Percentiles rank a stretch among this genome's conserved stretches.
phyloP scores from a whole-genome alignment of 37 sponge, comb jelly and placozoan genomes.

The Axinella damicornis region DNA sequence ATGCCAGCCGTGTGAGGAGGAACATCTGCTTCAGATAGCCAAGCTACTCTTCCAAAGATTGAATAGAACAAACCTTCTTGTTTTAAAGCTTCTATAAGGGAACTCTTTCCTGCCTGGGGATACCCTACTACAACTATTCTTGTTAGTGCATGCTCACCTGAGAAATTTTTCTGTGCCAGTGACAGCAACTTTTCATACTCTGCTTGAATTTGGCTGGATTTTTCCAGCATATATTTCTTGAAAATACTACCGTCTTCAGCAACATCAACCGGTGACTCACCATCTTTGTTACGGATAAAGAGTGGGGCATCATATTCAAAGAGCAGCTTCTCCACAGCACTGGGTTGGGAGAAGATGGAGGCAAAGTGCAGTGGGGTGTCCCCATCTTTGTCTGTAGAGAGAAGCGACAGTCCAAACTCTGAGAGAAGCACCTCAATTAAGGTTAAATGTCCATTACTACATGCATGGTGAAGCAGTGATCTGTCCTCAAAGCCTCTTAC shows the following conservation, averaged over 20 bases:
- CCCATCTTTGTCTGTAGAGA: not conserved
- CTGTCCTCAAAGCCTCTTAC: too few relatives aligned
- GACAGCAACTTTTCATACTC: not conserved
- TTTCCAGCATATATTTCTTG: not conserved
- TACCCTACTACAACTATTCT: not conserved
- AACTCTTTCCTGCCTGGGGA: not conserved
- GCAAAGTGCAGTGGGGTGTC: conserved; percentile 24
- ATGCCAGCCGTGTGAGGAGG: not conserved
- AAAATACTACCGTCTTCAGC: not conserved
- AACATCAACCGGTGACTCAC: not conserved
- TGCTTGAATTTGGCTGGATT: not conserved
- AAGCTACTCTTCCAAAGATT: not conserved
- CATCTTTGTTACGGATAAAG: not conserved
- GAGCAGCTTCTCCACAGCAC: not conserved
- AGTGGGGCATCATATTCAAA: not conserved
- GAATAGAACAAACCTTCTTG: not conserved
- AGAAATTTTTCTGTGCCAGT: not conserved
- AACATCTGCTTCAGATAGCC: not conserved
- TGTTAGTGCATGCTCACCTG: not conserved
- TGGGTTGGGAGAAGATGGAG: not conserved
- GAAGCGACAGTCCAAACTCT: not conserved
- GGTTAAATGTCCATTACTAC: not conserved
- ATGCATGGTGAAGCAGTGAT: too few relatives aligned
- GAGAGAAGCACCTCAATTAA: not conserved
- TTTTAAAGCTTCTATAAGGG: not conserved